phyloP scores from a whole-genome alignment of 2,797 vertebrate genomes.

The Leptoclinus maculatus region DNA sequence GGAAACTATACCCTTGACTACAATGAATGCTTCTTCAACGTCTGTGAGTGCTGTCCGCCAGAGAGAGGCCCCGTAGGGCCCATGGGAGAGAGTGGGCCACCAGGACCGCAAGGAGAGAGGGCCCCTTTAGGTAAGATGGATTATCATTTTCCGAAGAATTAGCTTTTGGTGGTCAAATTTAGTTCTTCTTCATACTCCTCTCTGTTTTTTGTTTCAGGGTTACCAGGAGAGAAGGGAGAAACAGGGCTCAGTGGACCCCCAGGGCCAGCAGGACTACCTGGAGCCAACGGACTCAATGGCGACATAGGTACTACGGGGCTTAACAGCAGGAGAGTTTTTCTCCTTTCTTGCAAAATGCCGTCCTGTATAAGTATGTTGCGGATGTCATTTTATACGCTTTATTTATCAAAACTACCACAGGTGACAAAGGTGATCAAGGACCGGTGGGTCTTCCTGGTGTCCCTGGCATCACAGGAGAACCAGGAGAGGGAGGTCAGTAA shows the following conservation, averaged over 20 bases:
- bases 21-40: conserved; percentile 92
- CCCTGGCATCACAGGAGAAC: conserved; percentile 89
- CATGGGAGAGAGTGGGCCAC: conserved; percentile 66
- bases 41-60: conserved; percentile 93
- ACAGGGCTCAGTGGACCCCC: conserved; percentile 82
- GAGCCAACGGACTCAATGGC: conserved; percentile 79
- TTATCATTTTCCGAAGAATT: conserved; percentile 1
- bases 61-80: conserved; percentile 84
- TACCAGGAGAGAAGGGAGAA: conserved; percentile 87
- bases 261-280: conserved; percentile 81
- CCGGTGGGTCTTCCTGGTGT: conserved; percentile 85
- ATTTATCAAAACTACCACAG: conserved; percentile 77
- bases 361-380: conserved; percentile 45
- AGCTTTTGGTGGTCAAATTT: not conserved
- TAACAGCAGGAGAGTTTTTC: conserved; percentile 27
- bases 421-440: conserved; percentile 91
- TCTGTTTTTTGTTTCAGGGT: conserved; percentile 74
- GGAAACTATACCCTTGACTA: conserved; percentile 90
- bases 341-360: conserved; percentile 41
- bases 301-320: conserved; percentile 76
- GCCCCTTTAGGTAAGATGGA: conserved; percentile 70
- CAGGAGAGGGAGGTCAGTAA: conserved; percentile 86
- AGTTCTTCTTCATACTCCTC: not conserved
- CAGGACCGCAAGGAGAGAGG: conserved; percentile 70
- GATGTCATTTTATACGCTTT: conserved; percentile 51